Conservation (phyloP, 2,113 vertebrate species). For the Miniopterus natalensis region DNA sequence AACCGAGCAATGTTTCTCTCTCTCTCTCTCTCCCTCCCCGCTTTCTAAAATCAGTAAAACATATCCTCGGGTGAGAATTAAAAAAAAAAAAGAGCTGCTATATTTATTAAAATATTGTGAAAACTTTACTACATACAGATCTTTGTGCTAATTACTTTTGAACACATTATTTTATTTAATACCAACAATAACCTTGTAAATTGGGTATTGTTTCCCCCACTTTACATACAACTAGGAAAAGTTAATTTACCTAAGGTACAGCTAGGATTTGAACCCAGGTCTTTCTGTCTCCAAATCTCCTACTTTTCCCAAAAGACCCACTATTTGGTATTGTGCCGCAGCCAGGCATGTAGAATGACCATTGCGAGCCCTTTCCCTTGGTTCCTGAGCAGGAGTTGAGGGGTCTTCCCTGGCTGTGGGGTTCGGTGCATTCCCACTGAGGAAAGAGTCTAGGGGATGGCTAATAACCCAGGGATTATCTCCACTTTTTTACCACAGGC, state of each 20-base stretch:
- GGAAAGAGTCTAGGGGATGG: not conserved
- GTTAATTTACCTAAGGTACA: not conserved
- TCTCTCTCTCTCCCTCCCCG: too few relatives aligned
- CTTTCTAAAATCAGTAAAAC: not conserved
- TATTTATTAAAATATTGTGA: not conserved
- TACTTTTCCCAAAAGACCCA: not conserved
- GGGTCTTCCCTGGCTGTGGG: not conserved
- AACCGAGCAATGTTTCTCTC: not conserved
- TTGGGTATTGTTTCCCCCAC: not conserved
- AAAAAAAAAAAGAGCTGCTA: not conserved
- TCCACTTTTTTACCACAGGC: not conserved
- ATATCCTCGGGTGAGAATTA: not conserved
- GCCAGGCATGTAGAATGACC: not conserved
- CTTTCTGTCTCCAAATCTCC: not conserved
- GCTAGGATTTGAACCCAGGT: not conserved
- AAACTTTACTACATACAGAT: not conserved
- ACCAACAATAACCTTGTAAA: not conserved
- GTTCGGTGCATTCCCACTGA: not conserved
- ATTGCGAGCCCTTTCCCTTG: not conserved
- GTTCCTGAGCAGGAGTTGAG: not conserved
- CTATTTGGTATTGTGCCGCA: accelerated
- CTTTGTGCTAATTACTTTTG: not conserved
- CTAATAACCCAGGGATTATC: not conserved
- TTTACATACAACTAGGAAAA: not conserved
- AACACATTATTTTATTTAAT: not conserved